These are phyloP conservation scores for Trypoxylon attenuatum DNA, from an alignment of 2,888 invertebrate genomes.

Conservation along the genomic window DNA sequence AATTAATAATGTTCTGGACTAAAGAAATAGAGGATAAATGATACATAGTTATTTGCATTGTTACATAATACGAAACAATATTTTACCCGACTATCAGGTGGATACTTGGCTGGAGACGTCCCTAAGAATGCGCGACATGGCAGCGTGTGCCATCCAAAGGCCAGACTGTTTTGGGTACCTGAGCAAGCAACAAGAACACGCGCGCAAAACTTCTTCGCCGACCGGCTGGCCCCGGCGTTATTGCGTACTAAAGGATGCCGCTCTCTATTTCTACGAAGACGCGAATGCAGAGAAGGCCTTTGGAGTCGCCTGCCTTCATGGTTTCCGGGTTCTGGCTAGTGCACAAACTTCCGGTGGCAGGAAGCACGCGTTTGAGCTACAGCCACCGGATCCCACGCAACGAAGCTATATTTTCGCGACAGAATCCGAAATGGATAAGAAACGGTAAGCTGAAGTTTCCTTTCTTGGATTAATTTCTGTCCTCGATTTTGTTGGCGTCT, in stretches of 20 bases:
- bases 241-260: conserved; percentile 96
- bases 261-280: conserved; percentile 94
- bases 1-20: no score
- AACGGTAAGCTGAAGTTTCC: conserved; percentile 84
- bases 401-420: conserved; percentile 94
- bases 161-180: conserved; percentile 97
- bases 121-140: conserved; percentile 86
- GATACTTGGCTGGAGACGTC: conserved; percentile 86
- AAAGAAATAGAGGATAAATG: no score
- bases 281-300: conserved; percentile 90
- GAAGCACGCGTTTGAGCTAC: conserved; percentile 93
- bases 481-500: no score
- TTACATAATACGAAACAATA: no score
- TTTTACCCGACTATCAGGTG: conserved; percentile 73
- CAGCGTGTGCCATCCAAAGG: conserved; percentile 86
- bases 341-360: conserved; percentile 85
- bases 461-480: no score
- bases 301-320: conserved; percentile 95
- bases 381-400: conserved; percentile 90
- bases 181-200: conserved; percentile 81
- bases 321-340: conserved; percentile 91
- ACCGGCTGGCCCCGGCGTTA: conserved; percentile 94
- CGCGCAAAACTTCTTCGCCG: conserved; percentile 82
- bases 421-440: conserved; percentile 95
- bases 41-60: no score